Evolutionary conservation across 2,888 invertebrate species (phyloP).

Genomic region (Neocrepidodera transversa): DNA sequence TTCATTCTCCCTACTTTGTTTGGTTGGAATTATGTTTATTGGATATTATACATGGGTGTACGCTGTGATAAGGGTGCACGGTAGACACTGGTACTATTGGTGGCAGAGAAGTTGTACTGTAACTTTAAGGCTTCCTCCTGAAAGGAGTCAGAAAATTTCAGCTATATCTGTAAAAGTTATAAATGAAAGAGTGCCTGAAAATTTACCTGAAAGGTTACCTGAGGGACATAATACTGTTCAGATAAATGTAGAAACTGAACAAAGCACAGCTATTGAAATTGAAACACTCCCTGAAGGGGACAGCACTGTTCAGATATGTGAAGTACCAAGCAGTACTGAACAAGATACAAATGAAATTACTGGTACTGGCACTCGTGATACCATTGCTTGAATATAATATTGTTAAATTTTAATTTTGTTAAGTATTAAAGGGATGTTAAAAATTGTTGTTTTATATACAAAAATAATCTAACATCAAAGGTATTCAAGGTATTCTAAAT

Average conservation of each 20-base stretch:
- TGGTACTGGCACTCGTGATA: neutral
- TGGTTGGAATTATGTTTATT: slow-evolving; percentile 62
- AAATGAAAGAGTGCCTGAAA: slow-evolving; percentile 1
- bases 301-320: neutral
- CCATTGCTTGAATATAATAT: neutral
- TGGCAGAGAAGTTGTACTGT: slow-evolving; percentile 65
- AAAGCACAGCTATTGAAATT: neutral
- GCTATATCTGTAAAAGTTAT: neutral
- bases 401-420: no score
- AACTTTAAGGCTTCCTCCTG: slow-evolving; percentile 46
- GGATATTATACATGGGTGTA: slow-evolving; percentile 65
- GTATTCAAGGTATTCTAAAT: no score
- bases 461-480: no score
- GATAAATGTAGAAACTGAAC: neutral
- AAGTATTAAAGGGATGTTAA: neutral
- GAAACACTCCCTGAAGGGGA: neutral
- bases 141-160: neutral
- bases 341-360: neutral
- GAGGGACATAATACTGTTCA: neutral
- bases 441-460: no score
- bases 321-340: neutral
- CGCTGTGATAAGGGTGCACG: slow-evolving; percentile 61
- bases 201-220: neutral
- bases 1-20: slow-evolving; percentile 60
- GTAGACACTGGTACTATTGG: slow-evolving; percentile 64